A percentile compares a stretch with the other conserved stretches of the same genome.
Evolutionary conservation across 2,113 vertebrate genomes (phyloP).

Genomic region (Oceanodroma tethys): DNA sequence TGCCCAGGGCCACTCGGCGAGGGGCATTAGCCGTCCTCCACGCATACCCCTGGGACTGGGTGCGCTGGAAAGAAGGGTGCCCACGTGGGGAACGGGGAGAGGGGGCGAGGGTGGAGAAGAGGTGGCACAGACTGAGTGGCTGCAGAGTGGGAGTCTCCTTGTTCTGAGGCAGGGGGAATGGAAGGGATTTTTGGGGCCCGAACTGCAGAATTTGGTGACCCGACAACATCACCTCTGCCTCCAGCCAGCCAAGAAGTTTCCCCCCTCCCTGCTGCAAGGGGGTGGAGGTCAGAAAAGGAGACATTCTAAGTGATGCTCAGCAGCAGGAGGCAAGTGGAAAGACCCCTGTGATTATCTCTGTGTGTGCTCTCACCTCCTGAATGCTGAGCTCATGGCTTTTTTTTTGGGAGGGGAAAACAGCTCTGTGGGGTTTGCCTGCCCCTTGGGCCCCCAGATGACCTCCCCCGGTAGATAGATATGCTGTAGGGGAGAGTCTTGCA

Average conservation of each 20-base stretch:
- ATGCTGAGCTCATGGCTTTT: neutral
- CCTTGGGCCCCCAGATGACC: neutral
- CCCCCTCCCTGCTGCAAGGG: neutral
- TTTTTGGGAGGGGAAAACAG: neutral
- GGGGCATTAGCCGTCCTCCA: neutral
- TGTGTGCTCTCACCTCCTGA: neutral
- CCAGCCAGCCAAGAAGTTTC: neutral
- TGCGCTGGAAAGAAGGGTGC: neutral
- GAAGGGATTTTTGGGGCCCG: neutral
- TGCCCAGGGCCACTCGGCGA: accelerated
- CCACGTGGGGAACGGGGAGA: neutral
- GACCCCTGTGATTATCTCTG: neutral
- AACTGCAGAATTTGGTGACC: neutral
- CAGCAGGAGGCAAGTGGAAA: neutral
- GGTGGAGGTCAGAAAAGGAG: neutral
- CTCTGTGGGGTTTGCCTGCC: neutral
- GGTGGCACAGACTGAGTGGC: neutral
- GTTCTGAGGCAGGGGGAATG: neutral
- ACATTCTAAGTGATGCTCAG: neutral
- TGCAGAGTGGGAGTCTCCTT: neutral
- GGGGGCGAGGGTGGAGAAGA: neutral
- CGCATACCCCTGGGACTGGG: neutral
- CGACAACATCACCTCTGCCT: neutral
- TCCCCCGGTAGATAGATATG: neutral
- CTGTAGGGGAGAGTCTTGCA: neutral